These are phyloP conservation scores for Larimichthys crocea DNA, from an alignment of 2,113 vertebrate genomes.

Conservation along the genomic window DNA sequence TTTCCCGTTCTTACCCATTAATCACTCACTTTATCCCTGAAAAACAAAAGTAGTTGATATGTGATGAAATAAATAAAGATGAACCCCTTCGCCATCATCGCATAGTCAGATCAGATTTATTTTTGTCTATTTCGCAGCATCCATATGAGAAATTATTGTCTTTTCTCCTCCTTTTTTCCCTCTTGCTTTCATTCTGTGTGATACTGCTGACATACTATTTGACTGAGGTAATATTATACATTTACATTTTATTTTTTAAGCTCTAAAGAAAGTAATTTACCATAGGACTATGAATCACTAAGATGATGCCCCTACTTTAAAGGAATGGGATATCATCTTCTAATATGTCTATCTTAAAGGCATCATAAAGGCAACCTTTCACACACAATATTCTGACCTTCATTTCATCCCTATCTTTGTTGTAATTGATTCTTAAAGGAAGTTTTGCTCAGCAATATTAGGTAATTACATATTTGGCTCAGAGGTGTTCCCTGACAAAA, in stretches of 20 bases:
- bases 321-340: background rate
- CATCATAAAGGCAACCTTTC: constrained; percentile 16
- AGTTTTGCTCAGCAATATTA: constrained; percentile 16
- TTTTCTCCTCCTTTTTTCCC: background rate
- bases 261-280: background rate
- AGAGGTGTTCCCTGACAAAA: background rate
- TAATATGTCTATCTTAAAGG: constrained; percentile 28
- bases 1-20: constrained; percentile 54
- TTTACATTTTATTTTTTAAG: constrained; percentile 11
- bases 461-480: constrained; percentile 17
- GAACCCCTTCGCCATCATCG: constrained; percentile 23
- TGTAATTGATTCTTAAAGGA: constrained; percentile 23
- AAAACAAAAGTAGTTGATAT: constrained; percentile 25
- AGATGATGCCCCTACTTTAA: constrained; percentile 5
- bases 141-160: constrained; percentile 39
- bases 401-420: constrained; percentile 1
- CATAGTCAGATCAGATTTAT: constrained; percentile 46
- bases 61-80: constrained; percentile 52
- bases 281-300: background rate
- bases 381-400: constrained; percentile 15
- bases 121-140: constrained; percentile 48
- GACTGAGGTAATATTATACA: constrained; percentile 12
- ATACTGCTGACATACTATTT: constrained; percentile 2
- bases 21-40: constrained; percentile 44
- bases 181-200: background rate